phyloP scores from a whole-genome alignment of 2,113 vertebrate genomes.

The Dicentrarchus labrax region DNA sequence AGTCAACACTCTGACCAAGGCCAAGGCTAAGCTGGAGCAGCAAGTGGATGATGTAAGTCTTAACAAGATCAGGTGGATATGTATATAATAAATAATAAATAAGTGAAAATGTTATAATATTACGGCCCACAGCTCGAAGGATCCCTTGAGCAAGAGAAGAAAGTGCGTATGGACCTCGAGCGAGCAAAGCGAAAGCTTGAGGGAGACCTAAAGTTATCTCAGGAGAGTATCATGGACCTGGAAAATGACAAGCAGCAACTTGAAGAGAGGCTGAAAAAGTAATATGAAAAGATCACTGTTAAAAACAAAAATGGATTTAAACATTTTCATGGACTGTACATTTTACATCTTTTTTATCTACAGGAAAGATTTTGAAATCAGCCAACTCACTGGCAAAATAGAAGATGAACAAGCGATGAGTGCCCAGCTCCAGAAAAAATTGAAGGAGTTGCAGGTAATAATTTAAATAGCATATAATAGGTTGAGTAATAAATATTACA shows the following conservation, averaged over 20 bases:
- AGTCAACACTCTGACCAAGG: slow-evolving; percentile 90
- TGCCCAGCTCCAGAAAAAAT: slow-evolving; percentile 76
- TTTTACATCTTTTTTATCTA: neutral
- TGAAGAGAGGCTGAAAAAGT: slow-evolving; percentile 80
- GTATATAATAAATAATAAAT: neutral
- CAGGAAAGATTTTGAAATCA: slow-evolving; percentile 81
- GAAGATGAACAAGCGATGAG: slow-evolving; percentile 74
- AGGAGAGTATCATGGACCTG: slow-evolving; percentile 75
- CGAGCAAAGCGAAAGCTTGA: slow-evolving; percentile 84
- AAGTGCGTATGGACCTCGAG: slow-evolving; percentile 87
- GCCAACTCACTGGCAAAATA: slow-evolving; percentile 67
- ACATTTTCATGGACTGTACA: neutral
- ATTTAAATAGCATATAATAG: neutral
- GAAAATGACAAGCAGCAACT: slow-evolving; percentile 80
- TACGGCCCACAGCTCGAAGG: slow-evolving; percentile 83
- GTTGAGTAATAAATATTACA: neutral
- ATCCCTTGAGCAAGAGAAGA: slow-evolving; percentile 88
- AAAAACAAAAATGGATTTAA: neutral
- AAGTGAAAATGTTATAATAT: neutral
- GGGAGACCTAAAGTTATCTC: slow-evolving; percentile 72
- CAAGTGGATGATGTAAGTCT: slow-evolving; percentile 68
- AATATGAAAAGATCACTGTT: slow-evolving; percentile 32
- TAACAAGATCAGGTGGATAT: neutral
- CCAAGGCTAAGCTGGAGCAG: slow-evolving; percentile 88
- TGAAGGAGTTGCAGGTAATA: slow-evolving; percentile 78